Evolutionary conservation across 2,888 invertebrate species (phyloP).

Genomic region (Andrena camellia): DNA sequence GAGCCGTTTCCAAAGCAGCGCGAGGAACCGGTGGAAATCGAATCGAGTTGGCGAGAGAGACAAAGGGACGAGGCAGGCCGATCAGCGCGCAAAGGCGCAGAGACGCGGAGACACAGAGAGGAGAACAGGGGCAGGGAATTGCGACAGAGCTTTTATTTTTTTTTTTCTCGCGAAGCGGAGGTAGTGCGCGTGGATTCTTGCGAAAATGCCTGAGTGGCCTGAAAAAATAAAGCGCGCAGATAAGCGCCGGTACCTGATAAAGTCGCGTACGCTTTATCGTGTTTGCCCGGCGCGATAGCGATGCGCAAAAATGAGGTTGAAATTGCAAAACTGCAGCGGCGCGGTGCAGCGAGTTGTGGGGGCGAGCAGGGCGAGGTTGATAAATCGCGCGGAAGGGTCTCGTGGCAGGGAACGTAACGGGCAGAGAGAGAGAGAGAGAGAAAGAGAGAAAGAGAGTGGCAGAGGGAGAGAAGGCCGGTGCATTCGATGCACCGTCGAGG

Average conservation of each 20-base stretch:
- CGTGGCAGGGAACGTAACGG: slow-evolving; percentile 55
- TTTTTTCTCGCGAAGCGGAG: slow-evolving; percentile 38
- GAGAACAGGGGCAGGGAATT: slow-evolving; percentile 18
- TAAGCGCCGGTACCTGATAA: slow-evolving; percentile 78
- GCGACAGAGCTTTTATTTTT: slow-evolving; percentile 54
- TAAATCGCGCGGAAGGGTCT: slow-evolving; percentile 70
- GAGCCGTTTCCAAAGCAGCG: slow-evolving; percentile 2
- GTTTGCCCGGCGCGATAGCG: slow-evolving; percentile 82
- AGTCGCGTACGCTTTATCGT: slow-evolving; percentile 78
- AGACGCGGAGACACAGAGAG: not conserved
- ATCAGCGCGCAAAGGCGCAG: not conserved
- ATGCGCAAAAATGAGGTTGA: slow-evolving; percentile 84
- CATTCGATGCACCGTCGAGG: slow-evolving; percentile 72
- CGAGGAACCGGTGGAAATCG: not conserved
- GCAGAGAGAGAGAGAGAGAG: slow-evolving; percentile 1
- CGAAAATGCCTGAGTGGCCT: slow-evolving; percentile 83
- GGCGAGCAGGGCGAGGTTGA: slow-evolving; percentile 62
- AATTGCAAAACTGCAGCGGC: slow-evolving; percentile 82
- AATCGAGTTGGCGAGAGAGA: not conserved
- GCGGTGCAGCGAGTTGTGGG: slow-evolving; percentile 46
- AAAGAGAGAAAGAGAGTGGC: not conserved
- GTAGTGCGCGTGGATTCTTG: slow-evolving; percentile 76
- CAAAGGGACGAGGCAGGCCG: not conserved
- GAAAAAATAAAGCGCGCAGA: slow-evolving; percentile 83
- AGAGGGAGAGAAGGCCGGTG: slow-evolving; percentile 35